Evolutionary conservation across 2,888 invertebrate genomes (phyloP), one percentile per base, ranked within the genome.

Genomic region (Polydrusus cervinus): DNA sequence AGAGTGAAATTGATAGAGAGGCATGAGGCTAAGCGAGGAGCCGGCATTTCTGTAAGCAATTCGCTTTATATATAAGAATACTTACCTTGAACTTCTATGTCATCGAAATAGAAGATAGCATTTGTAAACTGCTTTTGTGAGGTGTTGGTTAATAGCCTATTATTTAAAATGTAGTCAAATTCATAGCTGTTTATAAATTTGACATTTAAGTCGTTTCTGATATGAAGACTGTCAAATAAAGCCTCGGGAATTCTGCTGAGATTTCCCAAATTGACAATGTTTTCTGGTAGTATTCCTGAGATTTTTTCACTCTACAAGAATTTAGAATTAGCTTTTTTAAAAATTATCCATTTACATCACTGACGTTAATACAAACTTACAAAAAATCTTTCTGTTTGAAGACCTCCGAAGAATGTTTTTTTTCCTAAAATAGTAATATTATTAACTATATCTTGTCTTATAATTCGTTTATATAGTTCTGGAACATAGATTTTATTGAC

Each of bases 351-450:
- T 25, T 25, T 25, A 25, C 25, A 25, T 25, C 5, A n/a, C n/a
- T n/a, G n/a, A n/a, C n/a, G n/a, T n/a, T n/a, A n/a, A n/a, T 57
- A 30, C 55, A 34, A 8, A 53, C 53, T 53, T 53, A 85, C 85
- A 13, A 81, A 68, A 43, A 85, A 74, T 71, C 62, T 78, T 18
- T 83, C 75, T 6, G 83, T 79, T 81, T 85, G 80, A 5, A 86
- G 73, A n/a, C 85, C 85, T 14, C 78, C 80, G 72, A 80, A 83
- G 75, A 86, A 86, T 3, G 79, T 80, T 74, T 86, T 86, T 18
- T 72, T 78, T n/a, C 86, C 86, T 61, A 61, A 81, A 49, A 85
- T 83, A 3, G 76, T 55, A 16, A 65, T 69, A 25, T 79, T 74
- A 51, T 80, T 65, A 11, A 82, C 71, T 25, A 78, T 47, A 70